A percentile compares a stretch with the other conserved stretches of the same genome.
These are phyloP conservation scores for Acrocephalus kingi DNA, from an alignment of 2,113 vertebrate species.

Conservation along the genomic window DNA sequence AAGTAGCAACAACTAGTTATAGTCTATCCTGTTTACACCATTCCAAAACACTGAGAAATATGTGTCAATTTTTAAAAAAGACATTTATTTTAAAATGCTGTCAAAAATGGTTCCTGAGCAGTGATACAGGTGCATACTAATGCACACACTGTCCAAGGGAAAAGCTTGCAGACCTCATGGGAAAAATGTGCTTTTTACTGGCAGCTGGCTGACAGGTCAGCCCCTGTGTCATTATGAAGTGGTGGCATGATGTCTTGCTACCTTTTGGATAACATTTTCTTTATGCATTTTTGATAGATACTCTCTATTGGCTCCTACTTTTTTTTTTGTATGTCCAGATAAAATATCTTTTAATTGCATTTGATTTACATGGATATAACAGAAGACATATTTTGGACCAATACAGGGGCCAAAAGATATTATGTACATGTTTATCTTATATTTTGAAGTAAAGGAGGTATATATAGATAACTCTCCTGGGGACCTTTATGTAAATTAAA, in stretches of 20 bases:
- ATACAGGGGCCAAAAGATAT: background rate
- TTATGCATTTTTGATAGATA: background rate
- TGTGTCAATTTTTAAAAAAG: background rate
- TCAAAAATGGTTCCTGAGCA: background rate
- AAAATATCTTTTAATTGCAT: background rate
- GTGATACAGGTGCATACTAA: background rate
- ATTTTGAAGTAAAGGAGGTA: background rate
- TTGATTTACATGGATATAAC: background rate
- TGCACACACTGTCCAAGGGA: background rate
- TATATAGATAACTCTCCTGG: background rate
- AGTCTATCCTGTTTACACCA: accelerated
- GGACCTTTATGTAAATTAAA: background rate
- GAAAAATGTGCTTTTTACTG: background rate
- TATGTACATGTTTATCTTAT: background rate
- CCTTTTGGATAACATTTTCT: background rate
- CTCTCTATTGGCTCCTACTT: background rate
- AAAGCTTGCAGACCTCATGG: background rate
- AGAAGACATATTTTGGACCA: background rate
- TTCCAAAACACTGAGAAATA: background rate
- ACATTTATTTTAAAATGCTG: background rate
- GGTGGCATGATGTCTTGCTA: background rate
- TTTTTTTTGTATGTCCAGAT: background rate
- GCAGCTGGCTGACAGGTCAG: background rate
- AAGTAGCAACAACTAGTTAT: background rate
- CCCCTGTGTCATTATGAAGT: background rate